phyloP scores from a whole-genome alignment of 2,797 vertebrate genomes.

The Manis pentadactyla region DNA sequence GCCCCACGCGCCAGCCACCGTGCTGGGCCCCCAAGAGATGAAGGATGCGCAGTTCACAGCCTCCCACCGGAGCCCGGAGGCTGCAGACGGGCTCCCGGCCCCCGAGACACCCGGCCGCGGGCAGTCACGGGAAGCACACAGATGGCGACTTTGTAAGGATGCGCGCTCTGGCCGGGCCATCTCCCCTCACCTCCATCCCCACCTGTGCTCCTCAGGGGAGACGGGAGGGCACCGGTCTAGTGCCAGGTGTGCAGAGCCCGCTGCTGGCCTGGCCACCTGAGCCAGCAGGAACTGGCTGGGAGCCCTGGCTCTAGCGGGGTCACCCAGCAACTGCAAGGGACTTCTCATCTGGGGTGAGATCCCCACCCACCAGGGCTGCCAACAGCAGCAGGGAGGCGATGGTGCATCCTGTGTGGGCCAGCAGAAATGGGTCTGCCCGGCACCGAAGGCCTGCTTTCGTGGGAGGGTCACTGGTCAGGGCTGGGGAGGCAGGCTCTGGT shows the following conservation, averaged over 20 bases:
- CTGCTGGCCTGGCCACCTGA: rapidly evolving
- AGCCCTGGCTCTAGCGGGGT: rapidly evolving
- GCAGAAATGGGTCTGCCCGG: no score
- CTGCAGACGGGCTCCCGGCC: background rate
- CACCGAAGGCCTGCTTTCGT: background rate
- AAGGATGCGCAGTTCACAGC: background rate
- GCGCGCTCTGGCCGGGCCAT: rapidly evolving
- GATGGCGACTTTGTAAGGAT: rapidly evolving
- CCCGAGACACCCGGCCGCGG: rapidly evolving
- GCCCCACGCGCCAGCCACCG: background rate
- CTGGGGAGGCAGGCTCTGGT: rapidly evolving
- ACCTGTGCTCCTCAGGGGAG: background rate
- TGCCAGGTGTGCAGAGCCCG: background rate
- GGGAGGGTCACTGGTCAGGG: rapidly evolving
- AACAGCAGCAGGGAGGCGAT: background rate
- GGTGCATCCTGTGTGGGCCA: background rate
- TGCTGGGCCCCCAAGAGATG: background rate
- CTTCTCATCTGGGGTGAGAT: rapidly evolving
- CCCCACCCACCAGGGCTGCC: rapidly evolving
- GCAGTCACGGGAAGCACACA: rapidly evolving
- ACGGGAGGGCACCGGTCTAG: background rate
- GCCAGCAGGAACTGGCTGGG: background rate
- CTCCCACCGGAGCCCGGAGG: background rate
- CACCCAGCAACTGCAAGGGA: no score
- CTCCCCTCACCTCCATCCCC: background rate